A percentile compares a stretch with the other conserved stretches of the same genome.
These are phyloP conservation scores for Xiphias gladius DNA, from an alignment of 2,113 vertebrate genomes.

Conservation along the genomic window DNA sequence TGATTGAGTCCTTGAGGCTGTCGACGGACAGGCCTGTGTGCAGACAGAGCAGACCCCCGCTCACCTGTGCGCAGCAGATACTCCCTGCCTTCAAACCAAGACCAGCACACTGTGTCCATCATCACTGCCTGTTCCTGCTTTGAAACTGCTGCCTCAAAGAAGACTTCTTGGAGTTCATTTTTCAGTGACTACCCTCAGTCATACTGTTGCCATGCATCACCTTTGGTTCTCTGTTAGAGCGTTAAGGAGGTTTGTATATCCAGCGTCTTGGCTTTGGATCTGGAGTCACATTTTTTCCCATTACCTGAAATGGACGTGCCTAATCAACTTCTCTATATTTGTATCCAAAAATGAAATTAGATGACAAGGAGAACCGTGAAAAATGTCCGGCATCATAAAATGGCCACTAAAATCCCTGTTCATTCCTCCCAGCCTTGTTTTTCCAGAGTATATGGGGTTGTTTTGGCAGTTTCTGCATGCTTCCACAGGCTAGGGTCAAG, in stretches of 20 bases:
- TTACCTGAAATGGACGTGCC: constrained; percentile 48
- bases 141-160: neutral
- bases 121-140: constrained; percentile 21
- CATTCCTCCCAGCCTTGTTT: constrained; percentile 23
- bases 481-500: constrained; percentile 50
- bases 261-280: constrained; percentile 42
- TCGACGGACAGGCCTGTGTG: constrained; percentile 61
- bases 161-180: constrained; percentile 10
- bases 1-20: constrained; percentile 75
- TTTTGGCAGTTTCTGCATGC: constrained; percentile 40
- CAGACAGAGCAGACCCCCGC: constrained; percentile 46
- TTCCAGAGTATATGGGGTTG: neutral
- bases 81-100: constrained; percentile 42
- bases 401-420: constrained; percentile 15
- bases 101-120: constrained; percentile 7
- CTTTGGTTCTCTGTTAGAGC: constrained; percentile 11
- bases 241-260: constrained; percentile 13
- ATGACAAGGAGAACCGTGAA: constrained; percentile 32
- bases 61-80: constrained; percentile 64
- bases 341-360: constrained; percentile 11
- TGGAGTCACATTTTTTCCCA: constrained; percentile 50
- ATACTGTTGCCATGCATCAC: neutral
- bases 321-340: constrained; percentile 46
- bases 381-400: constrained; percentile 45
- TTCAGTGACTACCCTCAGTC: constrained; percentile 1